Percentiles rank a stretch among this genome's conserved stretches.
Conservation (phyloP, 2,797 vertebrate species). For the Thaleichthys pacificus region DNA sequence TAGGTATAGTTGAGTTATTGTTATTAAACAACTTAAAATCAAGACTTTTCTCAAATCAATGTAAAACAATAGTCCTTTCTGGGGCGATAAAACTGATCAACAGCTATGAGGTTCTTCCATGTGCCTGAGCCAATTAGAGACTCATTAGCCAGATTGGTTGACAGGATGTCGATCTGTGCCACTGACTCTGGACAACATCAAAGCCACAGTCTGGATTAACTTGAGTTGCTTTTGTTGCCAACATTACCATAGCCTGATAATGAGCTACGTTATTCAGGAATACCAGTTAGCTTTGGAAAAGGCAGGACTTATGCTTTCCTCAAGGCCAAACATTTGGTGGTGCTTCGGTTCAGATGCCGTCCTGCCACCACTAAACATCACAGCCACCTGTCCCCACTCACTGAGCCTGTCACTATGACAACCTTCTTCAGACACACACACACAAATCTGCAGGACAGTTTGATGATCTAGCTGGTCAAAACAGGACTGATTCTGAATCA, state of each 20-base stretch:
- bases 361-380: slow-evolving; percentile 49
- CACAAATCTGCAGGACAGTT: slow-evolving; percentile 5
- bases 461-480: slow-evolving; percentile 37
- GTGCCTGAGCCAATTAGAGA: not conserved
- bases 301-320: not conserved
- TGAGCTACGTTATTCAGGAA: not conserved
- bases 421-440: slow-evolving; percentile 35
- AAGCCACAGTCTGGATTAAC: not conserved
- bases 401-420: slow-evolving; percentile 53
- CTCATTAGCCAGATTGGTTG: not conserved
- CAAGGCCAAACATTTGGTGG: slow-evolving; percentile 1
- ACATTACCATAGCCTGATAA: not conserved
- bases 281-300: not conserved
- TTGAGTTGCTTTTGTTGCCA: not conserved
- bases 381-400: slow-evolving; percentile 57
- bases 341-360: slow-evolving; percentile 28
- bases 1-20: too few relatives aligned
- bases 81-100: too few relatives aligned
- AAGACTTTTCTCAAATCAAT: too few relatives aligned
- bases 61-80: too few relatives aligned
- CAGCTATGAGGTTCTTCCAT: too few relatives aligned
- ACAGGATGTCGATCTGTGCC: not conserved
- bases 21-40: too few relatives aligned
- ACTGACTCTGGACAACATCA: not conserved
- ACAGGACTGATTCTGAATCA: slow-evolving; percentile 24